Conservation (phyloP, 2,888 invertebrate species). For the Dugesia japonica region DNA sequence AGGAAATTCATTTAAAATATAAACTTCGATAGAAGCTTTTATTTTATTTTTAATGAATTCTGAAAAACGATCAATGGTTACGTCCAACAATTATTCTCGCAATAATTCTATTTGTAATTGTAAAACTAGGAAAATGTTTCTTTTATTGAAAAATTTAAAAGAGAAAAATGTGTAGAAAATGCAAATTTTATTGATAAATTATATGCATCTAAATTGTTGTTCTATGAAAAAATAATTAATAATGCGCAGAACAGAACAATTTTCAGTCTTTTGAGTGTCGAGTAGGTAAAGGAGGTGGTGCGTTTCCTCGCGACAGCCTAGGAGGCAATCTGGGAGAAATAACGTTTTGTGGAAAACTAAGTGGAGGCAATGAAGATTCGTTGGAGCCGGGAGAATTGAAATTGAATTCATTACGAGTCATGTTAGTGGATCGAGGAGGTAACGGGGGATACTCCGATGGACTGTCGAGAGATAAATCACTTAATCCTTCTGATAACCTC, state of each 20-base stretch:
- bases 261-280: slow-evolving; percentile 2
- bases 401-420: slow-evolving; percentile 5
- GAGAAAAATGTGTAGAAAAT: not conserved
- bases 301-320: not conserved
- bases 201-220: slow-evolving; percentile 9
- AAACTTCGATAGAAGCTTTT: no score
- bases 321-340: slow-evolving; percentile 1
- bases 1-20: no score
- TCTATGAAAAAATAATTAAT: not conserved
- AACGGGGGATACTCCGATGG: not conserved
- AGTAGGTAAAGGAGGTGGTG: not conserved
- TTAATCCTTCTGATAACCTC: not conserved
- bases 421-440: not conserved
- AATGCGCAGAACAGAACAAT: not conserved
- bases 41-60: no score
- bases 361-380: not conserved
- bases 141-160: not conserved
- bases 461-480: not conserved
- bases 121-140: no score
- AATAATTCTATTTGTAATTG: no score
- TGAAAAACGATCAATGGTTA: no score
- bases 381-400: not conserved
- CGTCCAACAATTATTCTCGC: no score
- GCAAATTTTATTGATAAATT: slow-evolving; percentile 20
- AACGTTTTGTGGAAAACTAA: no score